Conservation (phyloP, 2,888 invertebrate genomes). For the Platynereis dumerilii region DNA sequence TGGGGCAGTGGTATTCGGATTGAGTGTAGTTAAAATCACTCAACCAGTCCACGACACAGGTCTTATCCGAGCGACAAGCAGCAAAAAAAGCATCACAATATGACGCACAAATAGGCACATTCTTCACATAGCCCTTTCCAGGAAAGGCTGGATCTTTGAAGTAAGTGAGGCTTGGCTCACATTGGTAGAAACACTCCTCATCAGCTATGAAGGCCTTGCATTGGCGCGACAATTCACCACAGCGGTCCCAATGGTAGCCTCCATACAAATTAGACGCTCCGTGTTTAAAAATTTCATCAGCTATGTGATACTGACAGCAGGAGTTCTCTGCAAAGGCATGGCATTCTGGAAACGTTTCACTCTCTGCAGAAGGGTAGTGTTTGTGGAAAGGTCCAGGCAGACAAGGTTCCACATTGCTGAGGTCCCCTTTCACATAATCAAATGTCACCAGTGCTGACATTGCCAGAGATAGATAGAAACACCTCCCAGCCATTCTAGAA, state of each 20-base stretch:
- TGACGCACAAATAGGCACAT: conserved; percentile 8
- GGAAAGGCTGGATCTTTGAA: background rate
- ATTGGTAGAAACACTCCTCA: conserved; percentile 17
- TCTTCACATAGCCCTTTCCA: background rate
- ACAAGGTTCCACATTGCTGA: background rate
- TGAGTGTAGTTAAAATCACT: conserved; percentile 10
- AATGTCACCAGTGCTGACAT: no score
- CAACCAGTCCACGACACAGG: conserved; percentile 19
- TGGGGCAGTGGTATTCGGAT: conserved; percentile 6
- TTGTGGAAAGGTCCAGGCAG: conserved; percentile 15
- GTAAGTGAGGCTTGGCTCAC: conserved; percentile 4
- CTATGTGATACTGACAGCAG: conserved; percentile 8
- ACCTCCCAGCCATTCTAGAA: no score
- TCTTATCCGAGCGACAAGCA: conserved; percentile 13
- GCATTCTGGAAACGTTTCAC: background rate
- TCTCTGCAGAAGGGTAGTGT: background rate
- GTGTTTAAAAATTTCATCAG: conserved; percentile 8
- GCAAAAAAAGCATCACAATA: conserved; percentile 11
- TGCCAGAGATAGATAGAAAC: no score
- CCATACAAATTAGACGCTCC: conserved; percentile 8
- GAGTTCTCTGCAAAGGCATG: background rate
- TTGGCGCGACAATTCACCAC: background rate
- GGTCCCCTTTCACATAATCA: no score
- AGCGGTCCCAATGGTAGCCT: conserved; percentile 16
- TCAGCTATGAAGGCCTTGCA: conserved; percentile 13